Base-by-base conservation (phyloP, 2,888 invertebrate genomes). In the Hydraecia micacea region DNA sequence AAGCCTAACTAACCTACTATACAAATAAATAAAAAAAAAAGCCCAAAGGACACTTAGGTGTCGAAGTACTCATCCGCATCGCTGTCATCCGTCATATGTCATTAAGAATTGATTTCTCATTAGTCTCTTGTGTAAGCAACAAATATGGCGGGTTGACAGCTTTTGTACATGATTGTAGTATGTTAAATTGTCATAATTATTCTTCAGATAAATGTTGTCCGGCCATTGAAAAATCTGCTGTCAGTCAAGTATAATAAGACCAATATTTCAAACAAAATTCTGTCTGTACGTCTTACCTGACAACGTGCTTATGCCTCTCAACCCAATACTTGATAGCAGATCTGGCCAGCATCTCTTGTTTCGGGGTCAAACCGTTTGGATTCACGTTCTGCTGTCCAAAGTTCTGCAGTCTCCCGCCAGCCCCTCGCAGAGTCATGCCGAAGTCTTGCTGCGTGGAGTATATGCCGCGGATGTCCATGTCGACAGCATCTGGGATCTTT, bases 301-400 rank as follows among this genome's bases (percentile, higher is more conserved):
- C 98, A 75, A 98, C 98, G 91, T 98, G 98, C 94, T 98, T 99
- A 92, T 99, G 98, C 62, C 98, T 96, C 91, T 99, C 98, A 49
- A 99, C 98, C 98, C 98, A 99, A 91, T 99, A 98, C 91, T 98
- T 98, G 90, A 98, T 99, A 32, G 98, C 98, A 55, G 98, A 98
- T 86, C 98, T 97, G 2, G 98, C 98, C 94, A 98, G 97, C 96
- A 98, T 97, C 93, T 98, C 98, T 91, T 98, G 98, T 91, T 98
- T 98, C 93, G 98, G 98, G 0, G 98, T 98, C 72, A 98, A 95
- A 0, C 98, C 98, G 87, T 98, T 98, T 0, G 98, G 98, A 86
- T 98, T 97, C 39, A 90, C 95, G 0, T 97, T 97, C 2, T 85
- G 83, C 71, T 91, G 89, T 0, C 92, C 97, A 88, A 98, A 98